A percentile compares a stretch with the other conserved stretches of the same genome.
Conservation (phyloP, 2,888 invertebrate species). For the Drosophila paramelanica region DNA sequence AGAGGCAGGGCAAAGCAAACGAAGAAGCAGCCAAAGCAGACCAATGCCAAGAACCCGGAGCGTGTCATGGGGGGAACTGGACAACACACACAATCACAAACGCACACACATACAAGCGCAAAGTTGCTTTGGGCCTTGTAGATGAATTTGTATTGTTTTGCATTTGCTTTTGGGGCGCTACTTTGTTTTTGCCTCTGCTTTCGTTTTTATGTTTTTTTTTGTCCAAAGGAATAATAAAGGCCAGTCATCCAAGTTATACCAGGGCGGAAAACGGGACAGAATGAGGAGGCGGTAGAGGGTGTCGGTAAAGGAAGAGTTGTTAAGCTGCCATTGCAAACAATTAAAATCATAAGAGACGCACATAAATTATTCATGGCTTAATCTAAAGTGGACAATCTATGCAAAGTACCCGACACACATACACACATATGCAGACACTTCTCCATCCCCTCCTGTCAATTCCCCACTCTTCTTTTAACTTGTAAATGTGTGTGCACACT, state of each 20-base stretch:
- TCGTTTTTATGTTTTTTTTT: constrained; percentile 56
- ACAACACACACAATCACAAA: constrained; percentile 35
- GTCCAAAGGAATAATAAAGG: constrained; percentile 65
- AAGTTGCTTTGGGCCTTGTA: constrained; percentile 52
- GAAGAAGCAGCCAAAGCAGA: constrained; percentile 45
- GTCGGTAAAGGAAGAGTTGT: constrained; percentile 63
- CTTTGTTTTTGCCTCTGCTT: constrained; percentile 71
- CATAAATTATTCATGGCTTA: constrained; percentile 84
- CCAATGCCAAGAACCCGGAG: constrained; percentile 58
- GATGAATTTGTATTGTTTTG: constrained; percentile 81
- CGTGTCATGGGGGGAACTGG: constrained; percentile 40
- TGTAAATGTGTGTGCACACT: constrained; percentile 3
- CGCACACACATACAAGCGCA: constrained; percentile 25
- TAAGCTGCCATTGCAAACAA: constrained; percentile 84
- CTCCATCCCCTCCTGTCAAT: constrained; percentile 1
- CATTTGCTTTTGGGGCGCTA: constrained; percentile 80
- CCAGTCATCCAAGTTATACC: constrained; percentile 28
- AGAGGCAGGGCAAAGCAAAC: constrained; percentile 11
- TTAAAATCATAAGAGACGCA: constrained; percentile 85
- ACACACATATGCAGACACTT: constrained; percentile 25
- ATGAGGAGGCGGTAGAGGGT: neutral
- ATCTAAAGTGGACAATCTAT: constrained; percentile 85
- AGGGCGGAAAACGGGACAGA: constrained; percentile 6
- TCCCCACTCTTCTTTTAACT: neutral
- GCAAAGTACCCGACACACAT: constrained; percentile 71